Evolutionary conservation across 2,797 vertebrate genomes (phyloP).

Genomic region (Propithecus perrieri): DNA sequence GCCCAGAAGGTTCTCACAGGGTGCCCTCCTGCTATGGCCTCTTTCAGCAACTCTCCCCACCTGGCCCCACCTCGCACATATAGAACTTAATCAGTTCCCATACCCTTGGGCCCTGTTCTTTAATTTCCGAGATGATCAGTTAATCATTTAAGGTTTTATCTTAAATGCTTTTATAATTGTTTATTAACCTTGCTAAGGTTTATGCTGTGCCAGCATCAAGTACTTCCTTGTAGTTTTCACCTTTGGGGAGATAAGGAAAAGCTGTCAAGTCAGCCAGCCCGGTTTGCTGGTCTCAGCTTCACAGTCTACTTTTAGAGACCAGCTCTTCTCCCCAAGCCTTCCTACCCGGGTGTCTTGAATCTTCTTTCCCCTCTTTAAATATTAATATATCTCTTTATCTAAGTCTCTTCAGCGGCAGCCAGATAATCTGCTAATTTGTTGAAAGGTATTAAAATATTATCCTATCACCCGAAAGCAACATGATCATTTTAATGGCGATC

Average conservation of each 20-base stretch:
- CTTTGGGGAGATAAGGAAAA: neutral
- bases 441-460: neutral
- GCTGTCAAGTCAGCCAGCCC: neutral
- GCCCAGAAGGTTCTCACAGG: neutral
- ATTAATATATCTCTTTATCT: neutral
- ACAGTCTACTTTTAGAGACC: neutral
- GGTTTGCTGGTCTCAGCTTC: neutral
- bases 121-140: slow-evolving; percentile 31
- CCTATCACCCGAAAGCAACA: neutral
- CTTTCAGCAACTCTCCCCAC: neutral
- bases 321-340: neutral
- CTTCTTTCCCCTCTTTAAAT: neutral
- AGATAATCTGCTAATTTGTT: neutral
- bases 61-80: neutral
- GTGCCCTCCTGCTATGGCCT: neutral
- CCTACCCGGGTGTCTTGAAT: neutral
- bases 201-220: neutral
- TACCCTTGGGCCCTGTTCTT: neutral
- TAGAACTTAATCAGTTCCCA: neutral
- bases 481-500: neutral
- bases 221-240: neutral
- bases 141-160: slow-evolving; percentile 39
- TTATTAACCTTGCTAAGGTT: neutral
- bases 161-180: neutral
- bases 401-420: neutral